Evolutionary conservation across 2,888 invertebrate species (phyloP), one percentile per base, ranked within the genome.

Genomic region (Athrips mouffetella): DNA sequence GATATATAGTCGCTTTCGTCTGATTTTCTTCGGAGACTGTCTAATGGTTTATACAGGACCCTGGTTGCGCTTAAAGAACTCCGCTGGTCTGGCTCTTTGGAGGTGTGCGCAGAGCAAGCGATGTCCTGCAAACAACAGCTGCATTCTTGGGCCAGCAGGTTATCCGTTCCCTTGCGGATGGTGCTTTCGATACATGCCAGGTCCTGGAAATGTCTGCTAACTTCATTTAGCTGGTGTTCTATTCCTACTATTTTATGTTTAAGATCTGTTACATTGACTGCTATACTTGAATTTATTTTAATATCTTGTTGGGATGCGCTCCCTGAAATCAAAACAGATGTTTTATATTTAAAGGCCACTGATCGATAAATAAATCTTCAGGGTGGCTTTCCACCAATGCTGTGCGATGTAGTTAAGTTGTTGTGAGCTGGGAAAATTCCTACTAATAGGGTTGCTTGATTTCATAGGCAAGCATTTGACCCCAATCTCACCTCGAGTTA

Each of bases 221-320:
- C 79, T 65, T 69, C 69, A 49, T 70, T 68, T 30, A 80, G 59
- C 53, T 80, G 73, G 46, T 77, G 62, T 57, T 84, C 82, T 31
- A 80, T 59, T 13, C 74, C 74, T 45, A 65, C 57, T 57, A 81
- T 80, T 59, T 79, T 80, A 49, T 76, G 75, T 56, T 80, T 81
- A 41, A 83, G 62, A 51, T 85, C 75, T 13, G 76, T 73, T 13
- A 83, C 77, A 52, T 82, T 80, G 29, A 78, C 63, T 54, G 73
- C 70, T 56, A 79, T 74, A 60, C 75, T 80, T 39, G 86, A 82
- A 63, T 76, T 76, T 57, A 76, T 79, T 65, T 76, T 74, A 46
- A 78, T 74, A 53, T 79, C 73, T 11, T 73, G 71, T 57, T 80
- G 77, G 29, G 84, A 81, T 45, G 73, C 52, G 48, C 70, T 78